phyloP scores from a whole-genome alignment of 1,140 invertebrate species.

The Himalopsyche phryganea region DNA sequence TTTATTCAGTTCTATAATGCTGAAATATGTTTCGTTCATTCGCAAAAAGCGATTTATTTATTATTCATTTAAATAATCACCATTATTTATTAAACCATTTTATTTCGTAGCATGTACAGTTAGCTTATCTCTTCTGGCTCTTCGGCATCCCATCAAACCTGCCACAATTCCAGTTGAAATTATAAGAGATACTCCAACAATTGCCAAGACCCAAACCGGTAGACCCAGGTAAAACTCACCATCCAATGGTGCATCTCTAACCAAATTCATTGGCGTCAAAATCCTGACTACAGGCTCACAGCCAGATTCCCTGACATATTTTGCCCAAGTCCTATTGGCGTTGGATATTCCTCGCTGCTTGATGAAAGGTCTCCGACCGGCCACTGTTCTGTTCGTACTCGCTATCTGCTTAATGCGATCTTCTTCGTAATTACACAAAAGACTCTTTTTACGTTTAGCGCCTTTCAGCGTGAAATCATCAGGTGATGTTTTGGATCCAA shows the following conservation, averaged over 20 bases:
- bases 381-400: constrained; percentile 50
- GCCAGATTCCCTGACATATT: constrained; percentile 66
- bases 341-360: constrained; percentile 56
- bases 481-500: constrained; percentile 61
- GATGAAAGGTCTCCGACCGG: constrained; percentile 54
- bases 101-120: too few species aligned
- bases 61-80: too few species aligned
- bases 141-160: constrained; percentile 10
- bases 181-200: constrained; percentile 19
- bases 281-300: constrained; percentile 56
- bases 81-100: too few species aligned
- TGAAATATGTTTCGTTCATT: too few species aligned
- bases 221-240: not conserved
- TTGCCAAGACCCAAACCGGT: constrained; percentile 18
- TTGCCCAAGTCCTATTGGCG: constrained; percentile 66
- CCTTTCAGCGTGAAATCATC: constrained; percentile 56
- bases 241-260: constrained; percentile 20
- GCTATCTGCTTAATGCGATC: constrained; percentile 53
- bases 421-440: constrained; percentile 64
- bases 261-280: constrained; percentile 43
- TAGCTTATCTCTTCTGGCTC: constrained; percentile 7
- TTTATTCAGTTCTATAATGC: too few species aligned
- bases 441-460: constrained; percentile 60
- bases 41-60: too few species aligned
- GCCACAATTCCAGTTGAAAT: constrained; percentile 7